These are phyloP conservation scores for Chalcis sispes DNA, from an alignment of 2,888 invertebrate genomes.

Conservation along the genomic window DNA sequence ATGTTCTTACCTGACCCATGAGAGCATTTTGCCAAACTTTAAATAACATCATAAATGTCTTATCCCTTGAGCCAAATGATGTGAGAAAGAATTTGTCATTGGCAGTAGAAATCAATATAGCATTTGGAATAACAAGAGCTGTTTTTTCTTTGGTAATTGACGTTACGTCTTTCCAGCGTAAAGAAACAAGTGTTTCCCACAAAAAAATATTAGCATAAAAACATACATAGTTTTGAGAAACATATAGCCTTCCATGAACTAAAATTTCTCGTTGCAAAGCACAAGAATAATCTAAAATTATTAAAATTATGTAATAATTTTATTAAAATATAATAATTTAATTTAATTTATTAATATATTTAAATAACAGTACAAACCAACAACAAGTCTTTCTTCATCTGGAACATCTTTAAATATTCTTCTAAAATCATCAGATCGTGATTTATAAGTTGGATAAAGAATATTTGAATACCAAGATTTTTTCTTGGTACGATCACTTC, in stretches of 20 bases:
- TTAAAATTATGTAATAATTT: conserved; percentile 47
- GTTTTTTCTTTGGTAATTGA: conserved; percentile 97
- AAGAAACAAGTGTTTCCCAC: conserved; percentile 93
- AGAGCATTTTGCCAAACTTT: conserved; percentile 97
- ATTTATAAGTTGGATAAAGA: conserved; percentile 94
- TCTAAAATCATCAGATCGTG: conserved; percentile 94
- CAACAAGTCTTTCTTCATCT: conserved; percentile 92
- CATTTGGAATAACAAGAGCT: conserved; percentile 96
- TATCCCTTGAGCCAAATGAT: conserved; percentile 95
- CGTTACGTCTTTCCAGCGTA: conserved; percentile 93
- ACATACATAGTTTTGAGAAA: conserved; percentile 95
- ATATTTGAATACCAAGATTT: conserved; percentile 92
- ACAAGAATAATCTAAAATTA: conserved; percentile 93
- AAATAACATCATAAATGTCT: conserved; percentile 96
- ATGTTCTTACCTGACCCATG: conserved; percentile 83
- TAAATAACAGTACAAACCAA: conserved; percentile 81
- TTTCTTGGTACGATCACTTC: conserved; percentile 79
- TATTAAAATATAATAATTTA: conserved; percentile 18
- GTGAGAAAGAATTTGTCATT: conserved; percentile 94
- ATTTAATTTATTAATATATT: conserved; percentile 3
- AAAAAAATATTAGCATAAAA: conserved; percentile 98
- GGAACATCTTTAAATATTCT: conserved; percentile 94
- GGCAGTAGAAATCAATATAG: conserved; percentile 90
- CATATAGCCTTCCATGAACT: conserved; percentile 95
- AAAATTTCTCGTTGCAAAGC: conserved; percentile 97